Evolutionary conservation across 2,797 vertebrate genomes (phyloP).

Genomic region (Tokudaia muenninki): DNA sequence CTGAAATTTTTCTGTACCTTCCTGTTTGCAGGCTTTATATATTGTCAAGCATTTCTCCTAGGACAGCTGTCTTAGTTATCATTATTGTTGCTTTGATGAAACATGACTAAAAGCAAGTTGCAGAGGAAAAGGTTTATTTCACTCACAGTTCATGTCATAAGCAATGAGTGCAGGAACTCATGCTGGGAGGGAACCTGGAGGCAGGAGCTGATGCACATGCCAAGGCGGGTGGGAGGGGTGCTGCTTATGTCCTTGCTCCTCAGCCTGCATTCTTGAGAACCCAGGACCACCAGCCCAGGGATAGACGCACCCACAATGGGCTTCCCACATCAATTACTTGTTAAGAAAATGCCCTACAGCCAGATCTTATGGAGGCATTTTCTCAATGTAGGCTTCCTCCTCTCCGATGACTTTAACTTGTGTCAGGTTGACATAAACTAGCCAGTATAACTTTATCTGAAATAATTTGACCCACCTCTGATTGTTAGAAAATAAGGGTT

Average conservation of each 20-base stretch:
- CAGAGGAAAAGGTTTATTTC: not conserved
- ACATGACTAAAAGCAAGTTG: not conserved
- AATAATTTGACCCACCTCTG: not conserved
- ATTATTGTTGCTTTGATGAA: not conserved
- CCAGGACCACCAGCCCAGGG: not conserved
- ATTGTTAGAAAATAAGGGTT: slow-evolving; percentile 16
- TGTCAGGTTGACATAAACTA: not conserved
- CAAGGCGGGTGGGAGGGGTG: not conserved
- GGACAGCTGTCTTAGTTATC: not conserved
- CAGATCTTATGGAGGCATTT: not conserved
- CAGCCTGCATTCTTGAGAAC: not conserved
- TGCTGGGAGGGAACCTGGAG: not conserved
- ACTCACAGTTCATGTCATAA: not conserved
- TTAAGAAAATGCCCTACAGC: not conserved
- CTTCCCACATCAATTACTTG: not conserved
- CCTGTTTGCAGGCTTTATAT: not conserved
- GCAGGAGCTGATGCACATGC: not conserved
- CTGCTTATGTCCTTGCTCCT: not conserved
- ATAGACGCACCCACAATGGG: not conserved
- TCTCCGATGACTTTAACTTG: not conserved
- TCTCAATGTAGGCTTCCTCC: not conserved
- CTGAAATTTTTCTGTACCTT: not conserved
- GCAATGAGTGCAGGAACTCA: not conserved
- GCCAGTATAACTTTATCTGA: not conserved
- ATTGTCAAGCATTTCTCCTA: slow-evolving; percentile 5